A percentile compares a stretch with the other conserved stretches of the same genome.
phyloP scores from a whole-genome alignment of 2,888 invertebrate genomes.

The Xanthostigma xanthostigma region DNA sequence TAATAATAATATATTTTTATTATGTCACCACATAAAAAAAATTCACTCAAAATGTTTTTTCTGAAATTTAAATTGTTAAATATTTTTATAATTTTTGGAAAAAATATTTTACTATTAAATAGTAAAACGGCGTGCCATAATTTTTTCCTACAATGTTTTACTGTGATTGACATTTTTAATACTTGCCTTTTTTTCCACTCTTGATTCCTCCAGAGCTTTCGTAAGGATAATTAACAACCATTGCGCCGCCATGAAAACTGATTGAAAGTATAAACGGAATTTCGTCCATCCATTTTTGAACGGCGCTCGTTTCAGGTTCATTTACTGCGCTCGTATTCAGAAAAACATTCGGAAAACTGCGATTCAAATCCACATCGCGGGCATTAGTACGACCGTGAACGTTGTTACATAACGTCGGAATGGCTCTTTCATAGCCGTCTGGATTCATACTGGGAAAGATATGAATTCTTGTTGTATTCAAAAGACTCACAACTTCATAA shows the following conservation, averaged over 20 bases:
- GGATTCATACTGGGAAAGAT: conserved; percentile 63
- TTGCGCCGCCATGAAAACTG: conserved; percentile 47
- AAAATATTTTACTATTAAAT: too few relatives aligned
- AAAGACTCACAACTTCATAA: conserved; percentile 35
- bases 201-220: conserved; percentile 34
- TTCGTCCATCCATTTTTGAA: conserved; percentile 40
- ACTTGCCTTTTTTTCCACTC: conserved; percentile 15
- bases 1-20: too few relatives aligned
- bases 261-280: conserved; percentile 45
- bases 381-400: conserved; percentile 21
- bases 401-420: conserved; percentile 19
- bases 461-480: conserved; percentile 54
- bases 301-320: conserved; percentile 41
- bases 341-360: conserved; percentile 48
- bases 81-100: too few relatives aligned
- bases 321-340: conserved; percentile 25
- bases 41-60: too few relatives aligned
- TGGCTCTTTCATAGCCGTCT: conserved; percentile 42
- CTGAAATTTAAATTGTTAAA: too few relatives aligned
- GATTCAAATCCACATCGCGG: conserved; percentile 30
- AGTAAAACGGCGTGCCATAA: too few relatives aligned
- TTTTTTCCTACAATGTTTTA: background rate
- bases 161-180: background rate
- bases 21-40: too few relatives aligned
- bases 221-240: conserved; percentile 56